phyloP scores from a whole-genome alignment of 2,888 invertebrate genomes.

The Melikaiella ostensackeni region DNA sequence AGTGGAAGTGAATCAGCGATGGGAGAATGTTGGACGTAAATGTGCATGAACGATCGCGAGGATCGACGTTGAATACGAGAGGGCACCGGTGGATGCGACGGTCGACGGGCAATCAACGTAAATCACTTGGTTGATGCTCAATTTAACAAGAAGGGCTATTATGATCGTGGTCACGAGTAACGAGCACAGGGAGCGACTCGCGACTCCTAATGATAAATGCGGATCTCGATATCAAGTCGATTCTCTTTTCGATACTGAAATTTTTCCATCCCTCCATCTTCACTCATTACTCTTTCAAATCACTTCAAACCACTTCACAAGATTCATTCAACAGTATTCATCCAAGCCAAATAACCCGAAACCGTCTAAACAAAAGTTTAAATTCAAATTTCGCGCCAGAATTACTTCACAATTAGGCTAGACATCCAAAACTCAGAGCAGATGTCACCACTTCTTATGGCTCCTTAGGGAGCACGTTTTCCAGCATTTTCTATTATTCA shows the following conservation, averaged over 20 bases:
- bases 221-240: conserved; percentile 26
- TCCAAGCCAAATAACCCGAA: not conserved
- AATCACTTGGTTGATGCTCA: conserved; percentile 76
- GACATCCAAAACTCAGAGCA: too few relatives aligned
- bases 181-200: conserved; percentile 57
- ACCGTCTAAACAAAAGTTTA: not conserved
- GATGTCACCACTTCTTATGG: too few relatives aligned
- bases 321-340: not conserved
- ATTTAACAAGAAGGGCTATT: conserved; percentile 76
- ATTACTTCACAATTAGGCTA: too few relatives aligned
- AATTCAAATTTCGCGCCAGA: not conserved
- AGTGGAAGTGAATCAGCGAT: conserved; percentile 34
- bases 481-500: too few relatives aligned
- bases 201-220: conserved; percentile 26
- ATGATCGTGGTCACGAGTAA: conserved; percentile 73
- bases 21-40: conserved; percentile 49
- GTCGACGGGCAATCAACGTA: conserved; percentile 75
- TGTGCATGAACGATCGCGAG: conserved; percentile 54
- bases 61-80: conserved; percentile 53
- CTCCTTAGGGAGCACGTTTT: too few relatives aligned
- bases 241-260: conserved; percentile 30
- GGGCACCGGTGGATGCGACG: conserved; percentile 60
- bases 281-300: conserved; percentile 5
- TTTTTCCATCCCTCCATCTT: conserved; percentile 36
- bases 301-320: not conserved